A percentile compares a stretch with the other conserved stretches of the same genome.
phyloP scores from a whole-genome alignment of 2,113 vertebrate genomes.

The Rana temporaria region DNA sequence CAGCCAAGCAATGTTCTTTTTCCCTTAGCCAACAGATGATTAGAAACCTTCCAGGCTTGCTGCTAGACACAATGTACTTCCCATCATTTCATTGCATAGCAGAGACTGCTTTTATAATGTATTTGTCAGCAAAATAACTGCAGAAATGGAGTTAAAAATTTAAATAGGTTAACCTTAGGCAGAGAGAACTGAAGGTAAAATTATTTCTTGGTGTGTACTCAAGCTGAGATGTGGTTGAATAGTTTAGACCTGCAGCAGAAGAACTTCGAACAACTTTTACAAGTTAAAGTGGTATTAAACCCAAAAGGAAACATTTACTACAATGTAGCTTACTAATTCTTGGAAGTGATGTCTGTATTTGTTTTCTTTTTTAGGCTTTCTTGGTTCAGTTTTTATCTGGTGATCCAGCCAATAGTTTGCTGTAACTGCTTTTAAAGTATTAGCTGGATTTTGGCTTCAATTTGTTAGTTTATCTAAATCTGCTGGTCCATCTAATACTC shows the following conservation, averaged over 20 bases:
- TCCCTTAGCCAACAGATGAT: constrained; percentile 48
- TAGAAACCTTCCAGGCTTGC: constrained; percentile 54
- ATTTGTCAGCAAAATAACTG: constrained; percentile 55
- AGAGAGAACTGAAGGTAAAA: constrained; percentile 7
- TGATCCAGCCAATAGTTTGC: too few species aligned
- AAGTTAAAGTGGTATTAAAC: neutral
- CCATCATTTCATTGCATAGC: constrained; percentile 47
- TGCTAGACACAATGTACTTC: constrained; percentile 47
- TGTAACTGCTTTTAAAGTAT: too few species aligned
- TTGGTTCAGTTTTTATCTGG: too few species aligned
- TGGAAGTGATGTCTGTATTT: too few species aligned
- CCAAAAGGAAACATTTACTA: too few species aligned
- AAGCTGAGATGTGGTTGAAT: neutral
- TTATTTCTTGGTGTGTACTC: constrained; percentile 1
- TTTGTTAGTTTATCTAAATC: too few species aligned
- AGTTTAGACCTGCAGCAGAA: neutral
- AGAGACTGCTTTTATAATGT: constrained; percentile 50
- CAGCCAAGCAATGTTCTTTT: constrained; percentile 48
- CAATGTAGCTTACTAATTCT: too few species aligned
- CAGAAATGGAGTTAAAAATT: constrained; percentile 52
- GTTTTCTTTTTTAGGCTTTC: too few species aligned
- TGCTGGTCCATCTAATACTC: too few species aligned
- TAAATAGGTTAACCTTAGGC: constrained; percentile 50
- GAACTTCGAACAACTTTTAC: neutral
- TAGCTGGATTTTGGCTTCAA: too few species aligned